Base-by-base conservation (phyloP, 53 echinoderm and acorn worm species). In the Luidia sarsii region DNA sequence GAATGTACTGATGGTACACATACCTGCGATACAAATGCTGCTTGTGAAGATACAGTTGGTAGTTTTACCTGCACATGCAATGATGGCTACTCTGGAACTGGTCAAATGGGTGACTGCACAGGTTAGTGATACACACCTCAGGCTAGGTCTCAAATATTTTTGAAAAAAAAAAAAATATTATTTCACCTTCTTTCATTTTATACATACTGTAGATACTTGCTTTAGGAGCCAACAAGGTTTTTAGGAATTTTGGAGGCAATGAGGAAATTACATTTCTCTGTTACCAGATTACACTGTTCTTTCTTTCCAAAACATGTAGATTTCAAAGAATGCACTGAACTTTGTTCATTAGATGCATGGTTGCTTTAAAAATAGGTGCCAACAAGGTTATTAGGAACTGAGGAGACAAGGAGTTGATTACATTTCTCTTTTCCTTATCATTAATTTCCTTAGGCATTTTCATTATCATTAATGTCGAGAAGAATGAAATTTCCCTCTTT, bases 11-110 rank as follows among this genome's bases (percentile, higher is more conserved):
- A 22, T 16, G 6, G 27, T 43, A 6, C 64, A 33, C 39, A 14
- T 22, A 28, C 4, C 16, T 55, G 55, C 23, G 55, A 55, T 22
- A 20, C 55, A 2, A 39, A 66, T 66, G 66, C 66, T 19, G 14
- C 0, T 3, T 66, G 66, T 41, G 11, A 2, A 9, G 25, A 66
- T 23, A 39, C 39, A 37, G 8, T 7, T 2, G 68, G 68, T 13
- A 16, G n/a, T 25, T 49, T 33, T 46, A 50, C 34, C 11, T 68
- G 68, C 24, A 31, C 15, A 31, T 68, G 68, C 28, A 68, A 68
- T 50, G 68, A n/a, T 24, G 68, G 68, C 27, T 68, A 68, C 46
- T 29, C 50, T 68, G 68, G 33, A 48, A 25, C 46, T 46, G 68
- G 68, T n/a, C n/a, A 68, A 22, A 0, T 9, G 25, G 4, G 46